Evolutionary conservation across 2,797 vertebrate species (phyloP).

Genomic region (Stomatorhinus walkeri): DNA sequence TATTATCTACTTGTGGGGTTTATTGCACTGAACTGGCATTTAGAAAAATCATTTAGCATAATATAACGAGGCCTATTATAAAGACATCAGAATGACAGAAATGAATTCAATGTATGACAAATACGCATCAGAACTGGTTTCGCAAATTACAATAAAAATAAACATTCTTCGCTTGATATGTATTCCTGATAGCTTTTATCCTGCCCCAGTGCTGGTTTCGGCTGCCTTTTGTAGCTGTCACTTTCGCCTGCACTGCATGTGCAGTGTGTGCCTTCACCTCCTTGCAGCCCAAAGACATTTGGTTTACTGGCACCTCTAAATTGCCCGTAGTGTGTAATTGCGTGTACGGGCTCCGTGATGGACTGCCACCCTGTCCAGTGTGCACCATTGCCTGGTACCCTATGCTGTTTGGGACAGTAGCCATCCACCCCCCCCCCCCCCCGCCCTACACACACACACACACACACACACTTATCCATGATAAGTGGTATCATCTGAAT

Average conservation of each 20-base stretch:
- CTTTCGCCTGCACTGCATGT: background rate
- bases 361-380: background rate
- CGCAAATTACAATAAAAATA: background rate
- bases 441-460: too few species aligned
- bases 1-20: background rate
- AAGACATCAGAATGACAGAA: background rate
- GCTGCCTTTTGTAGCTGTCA: background rate
- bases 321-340: background rate
- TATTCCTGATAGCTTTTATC: background rate
- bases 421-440: background rate
- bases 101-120: background rate
- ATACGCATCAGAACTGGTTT: background rate
- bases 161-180: background rate
- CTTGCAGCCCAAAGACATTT: background rate
- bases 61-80: background rate
- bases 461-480: background rate
- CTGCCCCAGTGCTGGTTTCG: background rate
- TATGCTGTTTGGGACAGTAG: background rate
- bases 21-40: background rate
- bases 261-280: background rate
- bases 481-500: background rate
- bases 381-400: background rate
- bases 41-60: background rate
- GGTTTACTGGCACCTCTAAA: background rate
- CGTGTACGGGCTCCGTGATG: background rate